Conservation (phyloP, 2,888 invertebrate genomes). For the Chouioia cunea region DNA sequence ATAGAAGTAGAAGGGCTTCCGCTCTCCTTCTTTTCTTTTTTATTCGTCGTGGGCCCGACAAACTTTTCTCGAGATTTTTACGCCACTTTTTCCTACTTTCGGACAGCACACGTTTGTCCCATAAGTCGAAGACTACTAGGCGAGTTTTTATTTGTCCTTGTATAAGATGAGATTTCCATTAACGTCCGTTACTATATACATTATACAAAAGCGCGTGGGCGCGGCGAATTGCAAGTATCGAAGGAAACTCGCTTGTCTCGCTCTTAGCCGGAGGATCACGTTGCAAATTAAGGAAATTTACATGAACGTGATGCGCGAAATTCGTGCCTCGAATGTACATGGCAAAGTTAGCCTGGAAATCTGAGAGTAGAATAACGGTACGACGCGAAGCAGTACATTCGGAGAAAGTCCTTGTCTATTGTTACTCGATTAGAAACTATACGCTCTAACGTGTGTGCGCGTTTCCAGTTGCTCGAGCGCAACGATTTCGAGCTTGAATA, state of each 20-base stretch:
- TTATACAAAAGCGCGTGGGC: slow-evolving; percentile 1
- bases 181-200: background rate
- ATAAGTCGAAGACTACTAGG: background rate
- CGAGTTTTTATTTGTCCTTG: background rate
- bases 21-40: slow-evolving; percentile 2
- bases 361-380: slow-evolving; percentile 19
- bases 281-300: slow-evolving; percentile 46
- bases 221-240: background rate
- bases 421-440: slow-evolving; percentile 15
- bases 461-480: too few species aligned
- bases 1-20: background rate
- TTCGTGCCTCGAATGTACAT: slow-evolving; percentile 38
- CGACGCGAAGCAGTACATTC: background rate
- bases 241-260: slow-evolving; percentile 6
- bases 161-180: background rate
- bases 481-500: slow-evolving; percentile 4
- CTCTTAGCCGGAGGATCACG: slow-evolving; percentile 24
- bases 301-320: slow-evolving; percentile 40
- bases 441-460: too few species aligned
- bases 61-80: background rate
- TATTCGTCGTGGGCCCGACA: background rate
- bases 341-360: slow-evolving; percentile 31
- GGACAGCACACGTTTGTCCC: too few species aligned
- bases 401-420: slow-evolving; percentile 16
- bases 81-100: background rate